These are phyloP conservation scores for Penaeus vannamei DNA, from an alignment of 1,140 invertebrate genomes.

Conservation along the genomic window DNA sequence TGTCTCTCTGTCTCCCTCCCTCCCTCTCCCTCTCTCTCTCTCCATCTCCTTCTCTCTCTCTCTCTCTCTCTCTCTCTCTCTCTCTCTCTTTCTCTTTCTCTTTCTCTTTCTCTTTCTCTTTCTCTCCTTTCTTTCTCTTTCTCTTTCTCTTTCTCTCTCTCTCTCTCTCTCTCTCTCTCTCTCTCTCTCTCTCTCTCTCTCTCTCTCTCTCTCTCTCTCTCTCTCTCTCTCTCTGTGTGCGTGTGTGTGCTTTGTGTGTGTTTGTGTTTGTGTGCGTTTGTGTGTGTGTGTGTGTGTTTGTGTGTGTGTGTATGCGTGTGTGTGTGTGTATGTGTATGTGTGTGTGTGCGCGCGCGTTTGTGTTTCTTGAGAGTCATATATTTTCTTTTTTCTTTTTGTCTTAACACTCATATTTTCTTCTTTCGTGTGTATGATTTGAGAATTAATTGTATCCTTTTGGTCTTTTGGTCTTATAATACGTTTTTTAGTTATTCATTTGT, in stretches of 20 bases:
- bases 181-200: not conserved
- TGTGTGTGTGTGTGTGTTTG: slow-evolving; percentile 41
- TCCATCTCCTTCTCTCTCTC: not conserved
- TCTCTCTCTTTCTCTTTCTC: not conserved
- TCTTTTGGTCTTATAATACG: too few species aligned
- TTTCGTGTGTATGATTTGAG: too few species aligned
- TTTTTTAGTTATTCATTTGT: too few species aligned
- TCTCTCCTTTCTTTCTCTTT: not conserved
- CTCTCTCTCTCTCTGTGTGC: slow-evolving; percentile 2
- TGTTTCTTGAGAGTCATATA: not conserved
- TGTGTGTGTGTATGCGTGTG: not conserved
- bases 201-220: slow-evolving; percentile 8
- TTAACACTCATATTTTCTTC: too few species aligned
- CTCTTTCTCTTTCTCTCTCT: not conserved
- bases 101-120: not conserved
- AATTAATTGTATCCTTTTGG: too few species aligned
- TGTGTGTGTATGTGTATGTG: not conserved
- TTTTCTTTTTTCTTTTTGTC: too few species aligned
- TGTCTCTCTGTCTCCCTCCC: not conserved
- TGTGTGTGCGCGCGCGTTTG: not conserved
- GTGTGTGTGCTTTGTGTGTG: not conserved
- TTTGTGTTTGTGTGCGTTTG: slow-evolving; percentile 27
- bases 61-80: not conserved
- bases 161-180: slow-evolving; percentile 11
- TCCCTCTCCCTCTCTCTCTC: not conserved